Evolutionary conservation across 1,140 invertebrate species (phyloP), one percentile per base, ranked within the genome.

Genomic region (Copidosoma floridanum): DNA sequence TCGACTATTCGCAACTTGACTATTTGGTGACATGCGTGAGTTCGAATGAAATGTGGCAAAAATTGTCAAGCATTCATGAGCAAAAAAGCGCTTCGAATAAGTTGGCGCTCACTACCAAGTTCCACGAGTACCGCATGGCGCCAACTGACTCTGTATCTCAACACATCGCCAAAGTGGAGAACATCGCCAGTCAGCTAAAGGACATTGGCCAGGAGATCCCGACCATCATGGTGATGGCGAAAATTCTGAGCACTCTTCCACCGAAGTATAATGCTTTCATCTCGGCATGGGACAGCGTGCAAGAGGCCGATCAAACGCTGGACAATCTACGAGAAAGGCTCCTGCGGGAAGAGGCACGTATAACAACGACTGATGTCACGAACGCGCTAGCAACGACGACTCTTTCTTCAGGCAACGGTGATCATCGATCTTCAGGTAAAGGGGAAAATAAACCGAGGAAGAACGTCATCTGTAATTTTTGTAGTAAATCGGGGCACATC

Each of bases 41-140:
- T 3, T 35, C 66, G 1, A 20, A 43, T 1, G 55, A 61, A 2
- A 68, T 68, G 58, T 65, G 64, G 58, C 51, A 2, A 6, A 68
- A 61, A 20, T 47, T 65, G n/a, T 29, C 23, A 29, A 32, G 29
- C 46, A n/a, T n/a, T n/a, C n/a, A n/a, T n/a, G n/a, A n/a, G n/a
- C n/a, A n/a, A n/a, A n/a, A n/a, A n/a, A n/a, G 47, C 37, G 52
- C 37, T n/a, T 32, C 57, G 18, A 65, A 65, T 35, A 63, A 65
- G 24, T 16, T 65, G 14, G 41, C 44, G 51, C 29, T 65, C 1
- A 43, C 57, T 20, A 64, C 51, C 29, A 47, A 23, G 23, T 67
- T 65, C 46, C 57, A 67, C 20, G 60, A 57, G 0, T 61, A 63
- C 48, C 29, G 32, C 54, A 67, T 57, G 56, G 20, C 21, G 4